phyloP scores from a whole-genome alignment of 2,113 vertebrate genomes.

The Riparia riparia region DNA sequence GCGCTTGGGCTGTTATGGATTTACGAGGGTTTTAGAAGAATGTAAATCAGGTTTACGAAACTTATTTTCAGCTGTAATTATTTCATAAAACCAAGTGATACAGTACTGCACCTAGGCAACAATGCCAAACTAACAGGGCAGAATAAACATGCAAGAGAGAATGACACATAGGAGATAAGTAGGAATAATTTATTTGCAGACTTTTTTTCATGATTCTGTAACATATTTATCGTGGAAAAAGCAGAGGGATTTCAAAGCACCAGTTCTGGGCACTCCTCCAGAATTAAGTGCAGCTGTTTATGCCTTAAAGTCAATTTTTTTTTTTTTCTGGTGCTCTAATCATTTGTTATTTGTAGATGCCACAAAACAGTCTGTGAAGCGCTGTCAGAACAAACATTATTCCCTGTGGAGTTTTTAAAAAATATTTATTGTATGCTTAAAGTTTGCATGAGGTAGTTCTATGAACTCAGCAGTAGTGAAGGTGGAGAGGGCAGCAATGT shows the following conservation, averaged over 20 bases:
- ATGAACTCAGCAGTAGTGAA: background rate
- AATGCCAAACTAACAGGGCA: background rate
- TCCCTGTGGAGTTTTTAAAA: background rate
- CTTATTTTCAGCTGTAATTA: slow-evolving; percentile 21
- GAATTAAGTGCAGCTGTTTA: slow-evolving; percentile 60
- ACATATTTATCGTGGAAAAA: slow-evolving; percentile 46
- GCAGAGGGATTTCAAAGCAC: slow-evolving; percentile 61
- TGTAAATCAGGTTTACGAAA: slow-evolving; percentile 25
- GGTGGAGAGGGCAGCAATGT: background rate
- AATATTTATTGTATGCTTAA: slow-evolving; percentile 11
- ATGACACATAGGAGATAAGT: slow-evolving; percentile 26
- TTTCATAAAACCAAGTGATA: background rate
- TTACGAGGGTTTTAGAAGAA: background rate
- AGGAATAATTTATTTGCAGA: slow-evolving; percentile 56
- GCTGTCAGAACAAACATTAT: slow-evolving; percentile 13
- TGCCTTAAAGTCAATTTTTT: slow-evolving; percentile 60
- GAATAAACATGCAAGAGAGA: background rate
- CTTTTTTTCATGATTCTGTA: slow-evolving; percentile 62
- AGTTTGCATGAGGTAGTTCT: background rate
- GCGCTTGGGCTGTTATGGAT: background rate
- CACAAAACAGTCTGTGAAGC: background rate
- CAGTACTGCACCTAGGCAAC: background rate
- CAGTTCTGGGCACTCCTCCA: slow-evolving; percentile 36
- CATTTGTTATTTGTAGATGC: slow-evolving; percentile 57
- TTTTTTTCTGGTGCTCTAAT: slow-evolving; percentile 57